These are phyloP conservation scores for Apodemia mormo DNA, from an alignment of 2,888 invertebrate species.

Conservation along the genomic window DNA sequence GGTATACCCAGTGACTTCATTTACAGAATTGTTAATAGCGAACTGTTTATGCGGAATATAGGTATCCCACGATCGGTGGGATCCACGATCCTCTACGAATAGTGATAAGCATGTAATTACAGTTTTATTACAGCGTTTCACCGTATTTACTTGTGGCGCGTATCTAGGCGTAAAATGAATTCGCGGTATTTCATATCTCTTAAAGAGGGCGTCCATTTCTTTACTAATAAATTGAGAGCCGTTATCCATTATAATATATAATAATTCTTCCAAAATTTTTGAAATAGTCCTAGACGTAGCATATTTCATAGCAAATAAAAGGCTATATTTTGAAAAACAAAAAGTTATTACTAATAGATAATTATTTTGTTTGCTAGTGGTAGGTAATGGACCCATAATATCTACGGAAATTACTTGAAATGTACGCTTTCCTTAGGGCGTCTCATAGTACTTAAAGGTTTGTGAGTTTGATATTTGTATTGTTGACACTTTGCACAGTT, in stretches of 20 bases:
- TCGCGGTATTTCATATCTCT: conserved; percentile 31
- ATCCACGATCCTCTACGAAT: not conserved
- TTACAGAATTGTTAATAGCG: not conserved
- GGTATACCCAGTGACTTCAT: not conserved
- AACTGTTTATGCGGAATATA: not conserved
- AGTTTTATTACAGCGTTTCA: conserved; percentile 34
- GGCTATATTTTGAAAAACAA: conserved; percentile 36
- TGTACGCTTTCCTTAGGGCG: conserved; percentile 32
- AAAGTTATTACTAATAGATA: conserved; percentile 34
- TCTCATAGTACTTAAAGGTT: conserved; percentile 33
- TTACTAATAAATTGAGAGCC: conserved; percentile 32
- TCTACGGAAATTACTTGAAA: conserved; percentile 34
- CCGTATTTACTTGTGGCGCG: conserved; percentile 31
- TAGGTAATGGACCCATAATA: conserved; percentile 35
- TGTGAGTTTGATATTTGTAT: conserved; percentile 29
- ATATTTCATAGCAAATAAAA: conserved; percentile 29
- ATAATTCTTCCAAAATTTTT: too few relatives aligned
- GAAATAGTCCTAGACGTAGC: too few relatives aligned
- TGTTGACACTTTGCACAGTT: conserved; percentile 27
- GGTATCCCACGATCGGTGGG: not conserved
- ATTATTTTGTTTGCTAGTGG: conserved; percentile 28
- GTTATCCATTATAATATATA: conserved; percentile 27
- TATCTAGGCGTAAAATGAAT: conserved; percentile 32
- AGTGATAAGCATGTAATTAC: conserved; percentile 29
- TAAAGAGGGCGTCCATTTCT: conserved; percentile 22